A percentile compares a stretch with the other conserved stretches of the same genome.
Conservation (phyloP, 2,888 invertebrate species). For the Mesoligia furuncula region DNA sequence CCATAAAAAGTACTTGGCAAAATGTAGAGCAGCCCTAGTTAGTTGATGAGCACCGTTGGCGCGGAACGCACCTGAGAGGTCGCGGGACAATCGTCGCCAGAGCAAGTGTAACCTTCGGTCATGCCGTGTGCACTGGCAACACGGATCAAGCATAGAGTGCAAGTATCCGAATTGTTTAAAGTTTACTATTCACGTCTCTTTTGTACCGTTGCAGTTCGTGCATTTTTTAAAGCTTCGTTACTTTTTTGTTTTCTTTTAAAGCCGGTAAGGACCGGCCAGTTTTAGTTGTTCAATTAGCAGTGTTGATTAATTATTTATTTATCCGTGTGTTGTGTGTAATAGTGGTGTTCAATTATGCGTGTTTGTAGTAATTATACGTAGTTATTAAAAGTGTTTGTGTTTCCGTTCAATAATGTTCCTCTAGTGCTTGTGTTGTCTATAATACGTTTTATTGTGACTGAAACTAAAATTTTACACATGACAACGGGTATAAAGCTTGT, state of each 20-base stretch:
- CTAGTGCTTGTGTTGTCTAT: conserved; percentile 17
- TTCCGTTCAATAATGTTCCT: conserved; percentile 26
- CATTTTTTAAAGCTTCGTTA: conserved; percentile 30
- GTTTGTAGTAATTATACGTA: conserved; percentile 25
- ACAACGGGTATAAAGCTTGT: neutral
- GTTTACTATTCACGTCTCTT: conserved; percentile 13
- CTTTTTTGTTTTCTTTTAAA: conserved; percentile 2
- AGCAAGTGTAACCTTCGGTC: conserved; percentile 77
- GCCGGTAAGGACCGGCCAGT: too few relatives aligned
- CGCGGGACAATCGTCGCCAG: conserved; percentile 67
- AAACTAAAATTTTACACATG: neutral
- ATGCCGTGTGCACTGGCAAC: conserved; percentile 86
- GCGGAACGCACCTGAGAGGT: conserved; percentile 79
- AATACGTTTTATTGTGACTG: neutral
- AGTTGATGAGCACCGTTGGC: conserved; percentile 82
- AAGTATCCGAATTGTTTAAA: conserved; percentile 78
- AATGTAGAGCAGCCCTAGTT: conserved; percentile 85
- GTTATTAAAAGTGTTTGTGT: conserved; percentile 48
- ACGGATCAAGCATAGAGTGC: conserved; percentile 84
- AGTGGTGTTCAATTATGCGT: conserved; percentile 41
- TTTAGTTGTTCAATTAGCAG: conserved; percentile 21
- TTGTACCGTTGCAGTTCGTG: neutral
- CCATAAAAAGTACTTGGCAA: conserved; percentile 81
- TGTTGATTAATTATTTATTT: conserved; percentile 30
- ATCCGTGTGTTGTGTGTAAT: conserved; percentile 35